Evolutionary conservation across 30 jellyfish, hydroid and myxozoan species (phyloP).

Genomic region (Turritopsis dohrnii): DNA sequence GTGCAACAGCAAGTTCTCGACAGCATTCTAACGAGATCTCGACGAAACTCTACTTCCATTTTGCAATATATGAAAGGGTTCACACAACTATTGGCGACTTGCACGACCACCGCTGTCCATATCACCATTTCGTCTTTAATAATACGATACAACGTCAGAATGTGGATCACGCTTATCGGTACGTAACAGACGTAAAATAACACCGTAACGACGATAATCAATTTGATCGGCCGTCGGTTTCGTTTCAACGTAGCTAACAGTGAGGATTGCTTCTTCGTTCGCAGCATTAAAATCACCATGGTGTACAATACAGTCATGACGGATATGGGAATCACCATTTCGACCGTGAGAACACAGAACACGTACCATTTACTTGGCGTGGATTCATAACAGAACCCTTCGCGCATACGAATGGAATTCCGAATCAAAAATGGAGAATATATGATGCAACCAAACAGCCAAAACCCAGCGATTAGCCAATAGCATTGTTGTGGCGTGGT

Average conservation of each 20-base stretch:
- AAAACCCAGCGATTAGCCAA: not conserved
- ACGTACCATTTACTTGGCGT: not conserved
- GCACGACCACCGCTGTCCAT: not conserved
- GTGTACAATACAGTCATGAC: not conserved
- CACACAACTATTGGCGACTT: not conserved
- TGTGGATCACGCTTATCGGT: not conserved
- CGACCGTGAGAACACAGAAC: not conserved
- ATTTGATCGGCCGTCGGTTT: not conserved
- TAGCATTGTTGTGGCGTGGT: not conserved
- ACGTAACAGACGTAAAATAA: not conserved
- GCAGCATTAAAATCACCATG: not conserved
- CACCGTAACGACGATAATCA: not conserved
- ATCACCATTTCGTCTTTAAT: not conserved
- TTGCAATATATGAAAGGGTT: not conserved
- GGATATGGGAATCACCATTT: not conserved
- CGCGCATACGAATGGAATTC: not conserved
- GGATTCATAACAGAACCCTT: not conserved
- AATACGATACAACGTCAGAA: not conserved
- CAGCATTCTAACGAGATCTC: not conserved
- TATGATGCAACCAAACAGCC: not conserved
- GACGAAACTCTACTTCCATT: not conserved
- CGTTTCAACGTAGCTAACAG: not conserved
- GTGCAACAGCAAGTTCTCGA: not conserved
- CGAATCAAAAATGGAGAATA: not conserved
- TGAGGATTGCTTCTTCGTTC: not conserved